Base-by-base conservation (phyloP, 1,140 invertebrate genomes). In the Pygmarrhopalites habei region DNA sequence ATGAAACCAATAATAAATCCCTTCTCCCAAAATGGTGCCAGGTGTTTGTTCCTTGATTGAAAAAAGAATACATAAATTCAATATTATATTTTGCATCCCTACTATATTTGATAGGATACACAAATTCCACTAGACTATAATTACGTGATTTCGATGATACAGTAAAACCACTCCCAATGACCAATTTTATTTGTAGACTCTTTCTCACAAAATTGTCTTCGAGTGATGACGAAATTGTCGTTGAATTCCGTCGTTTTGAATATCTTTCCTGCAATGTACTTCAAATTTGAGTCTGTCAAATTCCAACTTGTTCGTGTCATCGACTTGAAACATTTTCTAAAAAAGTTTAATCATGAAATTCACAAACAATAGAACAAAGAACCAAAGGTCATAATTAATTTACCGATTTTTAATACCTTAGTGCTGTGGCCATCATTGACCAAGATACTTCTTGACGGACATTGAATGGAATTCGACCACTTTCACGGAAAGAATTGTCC, bases 151-250 rank as follows among this genome's bases (percentile, higher is more conserved):
- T 57, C 39, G 5, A 57, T 57, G 19, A 30, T 35, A 4, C 14
- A 28, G 19, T 57, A 57, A 28, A 57, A 41, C 55, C 55, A 57
- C 25, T 43, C 32, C 55, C 55, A 57, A 17, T 12, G 39, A 10
- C n/a, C 25, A 7, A 57, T 25, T 28, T 19, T 57, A 25, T 5
- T 7, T 2, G 30, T 21, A 57, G 4, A 7, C 15, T 57, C 55
- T n/a, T 35, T 57, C 39, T 57, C 39, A 41, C 26, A 4, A 35
- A 57, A 57, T 7, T 25, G 7, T 52, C n/a, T 52, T n/a, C 49
- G 23, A 17, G 23, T 7, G 4, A 52, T 52, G 23, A 26, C 2
- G 5, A 28, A 52, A 14, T 52, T 52, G 7, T 52, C 49, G 10
- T 28, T 17, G n/a, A n/a, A n/a, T 26, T 5, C 14, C 4, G 25